Base-by-base conservation (phyloP, 2,113 vertebrate genomes). In the Platycercus adscitus region DNA sequence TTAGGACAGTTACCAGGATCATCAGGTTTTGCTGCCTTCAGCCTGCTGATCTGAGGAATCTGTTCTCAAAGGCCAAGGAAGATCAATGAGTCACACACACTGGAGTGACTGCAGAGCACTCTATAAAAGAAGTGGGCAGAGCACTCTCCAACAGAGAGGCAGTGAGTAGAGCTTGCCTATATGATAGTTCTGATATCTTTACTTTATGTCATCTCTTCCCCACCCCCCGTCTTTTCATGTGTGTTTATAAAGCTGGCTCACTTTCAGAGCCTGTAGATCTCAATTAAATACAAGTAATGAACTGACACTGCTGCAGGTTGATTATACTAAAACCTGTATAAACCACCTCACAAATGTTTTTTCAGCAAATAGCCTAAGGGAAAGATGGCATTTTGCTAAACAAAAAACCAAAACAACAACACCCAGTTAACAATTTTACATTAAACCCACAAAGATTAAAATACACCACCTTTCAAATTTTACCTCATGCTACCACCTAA, bases 21-120 rank as follows among this genome's bases (percentile, higher is more conserved):
- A 68, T 16, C 13, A 37, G 20, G 60, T 47, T 66, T 50, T 73
- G 43, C 5, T 70, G 35, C 53, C 60, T 63, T 56, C 81, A 70
- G 19, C n/a, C 53, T 49, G 81, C 44, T 91, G 78, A 14, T 61
- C 4, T n/a, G 23, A 81, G 50, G n/a, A 28, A 52, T 4, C 35
- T 68, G 61, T 55, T 82, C 52, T 35, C 58, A 37, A 75, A 58
- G 41, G 58, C 7, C 19, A 37, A 1, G 3, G 78, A 58, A 70
- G n/a, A 53, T 18, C 60, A 49, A 9, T 1, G 37, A 37, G 10
- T 39, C 43, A 56, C 75, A 35, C 0, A 1, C 5, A 18, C 41
- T n/a, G 24, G 11, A 65, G 50, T 7, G 52, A 50, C 66, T 13
- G 52, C 70, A n/a, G 25, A 87, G 69, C 8, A 23, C 56, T 76